Conservation (phyloP, 92 coral and sea anemone genomes). For the Porites divaricata region DNA sequence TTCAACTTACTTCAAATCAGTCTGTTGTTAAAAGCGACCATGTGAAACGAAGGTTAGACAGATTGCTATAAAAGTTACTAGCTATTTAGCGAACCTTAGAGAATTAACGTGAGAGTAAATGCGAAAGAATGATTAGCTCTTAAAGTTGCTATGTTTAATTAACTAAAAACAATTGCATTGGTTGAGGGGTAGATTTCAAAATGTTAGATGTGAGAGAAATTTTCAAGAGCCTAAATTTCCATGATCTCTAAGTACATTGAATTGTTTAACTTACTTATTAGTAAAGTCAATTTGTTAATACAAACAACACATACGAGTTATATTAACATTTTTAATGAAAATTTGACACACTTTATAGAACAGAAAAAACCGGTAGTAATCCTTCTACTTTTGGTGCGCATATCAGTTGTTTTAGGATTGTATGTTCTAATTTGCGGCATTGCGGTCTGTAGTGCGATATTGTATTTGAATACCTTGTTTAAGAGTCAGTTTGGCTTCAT, state of each 20-base stretch:
- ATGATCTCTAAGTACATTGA: neutral
- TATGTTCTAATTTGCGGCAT: neutral
- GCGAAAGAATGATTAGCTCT: neutral
- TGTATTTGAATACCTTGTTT: neutral
- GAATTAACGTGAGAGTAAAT: neutral
- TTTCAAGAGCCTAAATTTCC: neutral
- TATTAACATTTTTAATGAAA: neutral
- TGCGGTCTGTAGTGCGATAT: neutral
- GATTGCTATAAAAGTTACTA: neutral
- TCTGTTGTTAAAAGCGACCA: neutral
- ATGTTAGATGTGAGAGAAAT: neutral
- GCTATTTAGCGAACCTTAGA: neutral
- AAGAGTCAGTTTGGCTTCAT: neutral
- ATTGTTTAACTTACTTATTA: neutral
- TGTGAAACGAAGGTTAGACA: conserved; percentile 13
- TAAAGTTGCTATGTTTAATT: neutral
- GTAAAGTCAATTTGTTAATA: neutral
- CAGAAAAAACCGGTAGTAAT: neutral
- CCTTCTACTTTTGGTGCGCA: neutral
- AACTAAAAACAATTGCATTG: neutral
- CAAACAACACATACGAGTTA: neutral
- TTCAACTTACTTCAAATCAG: neutral
- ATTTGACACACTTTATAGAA: neutral
- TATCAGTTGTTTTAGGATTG: neutral
- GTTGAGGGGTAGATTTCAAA: neutral